Base-by-base conservation (phyloP, 2,113 vertebrate species). In the Scomber scombrus region DNA sequence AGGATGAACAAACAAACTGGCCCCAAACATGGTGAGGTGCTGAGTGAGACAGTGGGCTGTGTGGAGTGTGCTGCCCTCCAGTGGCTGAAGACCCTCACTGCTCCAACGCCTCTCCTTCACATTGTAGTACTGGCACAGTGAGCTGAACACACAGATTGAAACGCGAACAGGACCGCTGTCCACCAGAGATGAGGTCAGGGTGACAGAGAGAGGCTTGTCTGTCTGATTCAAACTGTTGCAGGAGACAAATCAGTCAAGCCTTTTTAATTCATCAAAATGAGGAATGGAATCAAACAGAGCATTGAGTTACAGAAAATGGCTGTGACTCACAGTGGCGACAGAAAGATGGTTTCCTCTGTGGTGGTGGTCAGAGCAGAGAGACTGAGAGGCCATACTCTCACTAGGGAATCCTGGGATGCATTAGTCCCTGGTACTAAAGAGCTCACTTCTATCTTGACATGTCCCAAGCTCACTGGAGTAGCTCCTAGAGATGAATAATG, bases 1-100 rank as follows among this genome's bases (percentile, higher is more conserved):
- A 0, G 95, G 95, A n/a, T 95, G 95, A 46, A 95, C 77, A 64
- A 96, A 96, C 79, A 96, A 63, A 85, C 94, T 96, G 89, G 95
- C 95, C 68, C 95, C 96, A n/a, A 96, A 96, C 80, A 96, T 69
- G 23, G 95, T 95, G 79, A 96, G 95, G 61, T 96, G 95, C 45
- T 75, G 88, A 14, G 94, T 94, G 68, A 95, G 95, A 70, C 95
- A 96, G 65, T 89, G 93, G 0, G 91, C 94, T 16, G 82, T 62
- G 16, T 71, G 89, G 31, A 92, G 94, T 4, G 85, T 95, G 87
- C 93, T 94, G 85, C 90, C 91, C 66, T 90, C 93, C 67, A 95
- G 93, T 45, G 95, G 89, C 10, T 5, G 86, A 23, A 96, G 83
- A 40, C 96, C 95, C 0, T 93, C 89, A 47, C 90, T 93, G 83